These are phyloP conservation scores for Rhynchonema sp. DNA, from an alignment of 2,888 invertebrate species.

Conservation along the genomic window DNA sequence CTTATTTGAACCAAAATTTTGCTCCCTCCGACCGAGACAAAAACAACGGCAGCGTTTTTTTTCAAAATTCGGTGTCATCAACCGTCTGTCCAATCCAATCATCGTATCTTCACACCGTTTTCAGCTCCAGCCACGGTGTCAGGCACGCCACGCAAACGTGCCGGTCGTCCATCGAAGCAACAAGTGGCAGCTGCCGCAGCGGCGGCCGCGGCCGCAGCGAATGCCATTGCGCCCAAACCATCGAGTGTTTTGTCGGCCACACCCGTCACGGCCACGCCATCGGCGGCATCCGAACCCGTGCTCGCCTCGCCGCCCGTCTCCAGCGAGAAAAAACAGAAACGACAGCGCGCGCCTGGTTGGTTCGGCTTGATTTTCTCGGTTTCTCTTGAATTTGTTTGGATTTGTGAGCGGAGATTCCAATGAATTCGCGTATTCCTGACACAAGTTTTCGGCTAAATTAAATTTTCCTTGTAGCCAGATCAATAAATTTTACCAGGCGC, in stretches of 20 bases:
- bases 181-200: background rate
- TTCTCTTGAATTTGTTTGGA: background rate
- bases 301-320: background rate
- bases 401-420: background rate
- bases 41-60: too few relatives aligned
- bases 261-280: background rate
- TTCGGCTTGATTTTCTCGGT: background rate
- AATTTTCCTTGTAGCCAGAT: too few relatives aligned
- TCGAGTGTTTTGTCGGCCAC: background rate
- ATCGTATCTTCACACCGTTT: too few relatives aligned
- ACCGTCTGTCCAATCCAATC: too few relatives aligned
- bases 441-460: too few relatives aligned
- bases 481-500: too few relatives aligned
- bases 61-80: too few relatives aligned
- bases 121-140: slow-evolving; percentile 3
- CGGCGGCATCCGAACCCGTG: background rate
- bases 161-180: background rate
- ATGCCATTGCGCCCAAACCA: background rate
- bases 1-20: too few relatives aligned
- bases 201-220: background rate
- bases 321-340: background rate
- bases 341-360: background rate
- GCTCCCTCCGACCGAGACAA: too few relatives aligned
- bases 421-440: too few relatives aligned
- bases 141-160: background rate